Conservation (phyloP, 2,797 vertebrate genomes). For the Eospalax fontanierii region DNA sequence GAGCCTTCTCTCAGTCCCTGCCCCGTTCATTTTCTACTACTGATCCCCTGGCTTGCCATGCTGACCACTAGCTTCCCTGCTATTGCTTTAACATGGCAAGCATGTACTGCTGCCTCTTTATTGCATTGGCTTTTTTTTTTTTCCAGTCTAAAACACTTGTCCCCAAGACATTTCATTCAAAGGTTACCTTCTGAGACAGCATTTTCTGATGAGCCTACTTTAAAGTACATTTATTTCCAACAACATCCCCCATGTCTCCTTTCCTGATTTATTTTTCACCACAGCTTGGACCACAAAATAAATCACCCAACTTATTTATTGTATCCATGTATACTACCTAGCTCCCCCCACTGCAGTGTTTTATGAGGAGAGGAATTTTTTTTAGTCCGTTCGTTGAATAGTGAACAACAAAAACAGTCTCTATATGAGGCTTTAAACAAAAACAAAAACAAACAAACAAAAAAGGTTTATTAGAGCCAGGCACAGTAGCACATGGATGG, state of each 20-base stretch:
- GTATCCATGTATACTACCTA: background rate
- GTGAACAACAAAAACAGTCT: background rate
- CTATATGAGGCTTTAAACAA: background rate
- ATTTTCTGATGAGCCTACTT: slow-evolving; percentile 33
- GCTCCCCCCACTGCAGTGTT: background rate
- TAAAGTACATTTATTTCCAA: slow-evolving; percentile 12
- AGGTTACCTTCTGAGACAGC: background rate
- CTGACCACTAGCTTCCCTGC: background rate
- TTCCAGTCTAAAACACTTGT: background rate
- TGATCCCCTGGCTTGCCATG: background rate
- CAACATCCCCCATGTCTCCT: background rate
- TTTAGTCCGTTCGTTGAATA: slow-evolving; percentile 38
- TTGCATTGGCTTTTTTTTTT: background rate
- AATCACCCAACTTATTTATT: background rate
- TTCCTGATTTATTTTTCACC: slow-evolving; percentile 7
- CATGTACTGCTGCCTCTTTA: background rate
- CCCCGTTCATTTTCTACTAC: background rate
- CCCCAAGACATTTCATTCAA: background rate
- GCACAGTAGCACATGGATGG: background rate
- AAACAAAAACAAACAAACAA: background rate
- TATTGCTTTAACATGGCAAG: background rate
- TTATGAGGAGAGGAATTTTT: background rate
- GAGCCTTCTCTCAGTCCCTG: background rate
- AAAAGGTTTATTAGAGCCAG: background rate
- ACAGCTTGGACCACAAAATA: background rate